These are phyloP conservation scores for Cheilosia urbana DNA, from an alignment of 2,888 invertebrate genomes.

Conservation along the genomic window DNA sequence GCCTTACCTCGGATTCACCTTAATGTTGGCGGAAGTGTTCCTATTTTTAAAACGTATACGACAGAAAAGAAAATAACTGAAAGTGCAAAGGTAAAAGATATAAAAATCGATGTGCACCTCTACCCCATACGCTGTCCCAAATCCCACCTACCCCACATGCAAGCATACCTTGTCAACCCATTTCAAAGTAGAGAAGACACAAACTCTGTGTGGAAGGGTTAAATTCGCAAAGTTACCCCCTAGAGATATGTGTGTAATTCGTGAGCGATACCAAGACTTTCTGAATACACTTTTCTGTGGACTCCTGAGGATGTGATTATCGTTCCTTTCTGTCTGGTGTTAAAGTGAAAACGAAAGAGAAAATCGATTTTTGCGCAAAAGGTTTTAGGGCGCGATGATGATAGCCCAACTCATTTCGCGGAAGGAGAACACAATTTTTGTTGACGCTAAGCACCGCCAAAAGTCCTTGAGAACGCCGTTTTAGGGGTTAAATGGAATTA, in stretches of 20 bases:
- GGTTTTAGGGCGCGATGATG: too few species aligned
- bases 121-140: neutral
- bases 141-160: neutral
- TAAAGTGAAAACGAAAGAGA: conserved; percentile 5
- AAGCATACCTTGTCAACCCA: conserved; percentile 24
- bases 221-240: conserved; percentile 30
- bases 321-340: neutral
- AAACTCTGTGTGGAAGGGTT: conserved; percentile 36
- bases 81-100: conserved; percentile 64
- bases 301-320: conserved; percentile 31
- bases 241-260: conserved; percentile 40
- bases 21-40: conserved; percentile 64
- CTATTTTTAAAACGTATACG: conserved; percentile 66
- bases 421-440: conserved; percentile 28
- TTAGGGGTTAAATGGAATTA: conserved; percentile 42
- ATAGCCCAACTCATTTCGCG: neutral
- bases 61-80: conserved; percentile 13
- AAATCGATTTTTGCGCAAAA: conserved; percentile 45
- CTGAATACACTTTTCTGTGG: neutral
- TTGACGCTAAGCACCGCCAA: conserved; percentile 29
- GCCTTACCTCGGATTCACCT: conserved; percentile 11
- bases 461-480: conserved; percentile 21
- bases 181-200: conserved; percentile 22
- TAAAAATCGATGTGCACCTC: conserved; percentile 44
- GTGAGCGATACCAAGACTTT: neutral